Conservation (phyloP, 1,140 invertebrate genomes). For the Leptopilina boulardi region DNA sequence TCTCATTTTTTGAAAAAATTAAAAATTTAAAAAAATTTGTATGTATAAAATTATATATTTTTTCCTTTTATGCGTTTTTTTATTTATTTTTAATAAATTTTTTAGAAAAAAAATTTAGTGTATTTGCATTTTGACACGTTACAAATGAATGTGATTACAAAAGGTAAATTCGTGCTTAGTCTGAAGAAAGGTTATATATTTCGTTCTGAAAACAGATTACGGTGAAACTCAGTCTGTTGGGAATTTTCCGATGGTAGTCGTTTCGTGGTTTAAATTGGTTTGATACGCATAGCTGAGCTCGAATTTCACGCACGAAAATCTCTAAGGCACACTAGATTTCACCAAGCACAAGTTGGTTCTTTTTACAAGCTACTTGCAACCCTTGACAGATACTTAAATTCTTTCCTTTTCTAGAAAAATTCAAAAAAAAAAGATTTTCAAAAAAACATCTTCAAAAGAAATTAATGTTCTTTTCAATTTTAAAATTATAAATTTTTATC, state of each 20-base stretch:
- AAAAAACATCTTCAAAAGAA: too few species aligned
- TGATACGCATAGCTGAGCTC: conserved; percentile 39
- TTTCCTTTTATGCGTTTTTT: too few species aligned
- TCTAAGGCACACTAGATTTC: conserved; percentile 20
- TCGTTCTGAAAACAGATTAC: conserved; percentile 23
- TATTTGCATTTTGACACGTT: neutral
- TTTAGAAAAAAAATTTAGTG: neutral
- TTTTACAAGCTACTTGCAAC: conserved; percentile 27
- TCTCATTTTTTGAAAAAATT: too few species aligned
- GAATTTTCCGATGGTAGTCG: conserved; percentile 12
- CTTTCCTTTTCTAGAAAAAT: neutral
- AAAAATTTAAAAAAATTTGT: too few species aligned
- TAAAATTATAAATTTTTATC: too few species aligned
- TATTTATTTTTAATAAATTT: too few species aligned
- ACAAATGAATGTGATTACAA: conserved; percentile 14
- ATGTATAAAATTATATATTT: too few species aligned
- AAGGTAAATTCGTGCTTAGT: conserved; percentile 13
- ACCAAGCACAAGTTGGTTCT: neutral
- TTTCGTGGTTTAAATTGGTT: conserved; percentile 45
- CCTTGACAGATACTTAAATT: conserved; percentile 24
- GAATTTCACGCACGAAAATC: conserved; percentile 32
- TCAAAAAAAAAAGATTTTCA: neutral
- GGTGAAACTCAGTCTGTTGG: neutral
- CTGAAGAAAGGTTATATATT: neutral
- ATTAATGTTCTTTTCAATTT: too few species aligned